Evolutionary conservation across 2,113 vertebrate species (phyloP).

Genomic region (Psilopogon haemacephalus): DNA sequence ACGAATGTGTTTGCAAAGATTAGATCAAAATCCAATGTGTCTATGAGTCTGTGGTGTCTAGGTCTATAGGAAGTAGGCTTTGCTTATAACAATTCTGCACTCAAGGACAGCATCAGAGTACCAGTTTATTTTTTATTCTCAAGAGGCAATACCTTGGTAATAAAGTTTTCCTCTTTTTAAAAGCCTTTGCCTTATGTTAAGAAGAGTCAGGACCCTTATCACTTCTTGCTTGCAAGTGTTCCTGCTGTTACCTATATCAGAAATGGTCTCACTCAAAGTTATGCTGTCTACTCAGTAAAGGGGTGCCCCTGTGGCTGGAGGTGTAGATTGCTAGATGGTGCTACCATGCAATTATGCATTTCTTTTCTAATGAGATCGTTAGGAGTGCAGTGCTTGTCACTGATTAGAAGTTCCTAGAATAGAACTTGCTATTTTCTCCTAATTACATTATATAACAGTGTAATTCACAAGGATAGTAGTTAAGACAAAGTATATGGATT

Average conservation of each 20-base stretch:
- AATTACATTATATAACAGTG: conserved; percentile 70
- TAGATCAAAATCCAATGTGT: neutral
- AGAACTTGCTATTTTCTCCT: conserved; percentile 71
- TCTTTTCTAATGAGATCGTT: conserved; percentile 68
- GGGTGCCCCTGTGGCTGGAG: conserved; percentile 26
- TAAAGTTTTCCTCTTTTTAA: neutral
- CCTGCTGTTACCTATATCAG: neutral
- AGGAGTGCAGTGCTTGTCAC: conserved; percentile 61
- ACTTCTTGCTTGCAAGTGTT: neutral
- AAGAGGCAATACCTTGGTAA: neutral
- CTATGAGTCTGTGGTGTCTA: neutral
- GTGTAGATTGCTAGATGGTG: conserved; percentile 35
- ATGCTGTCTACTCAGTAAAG: neutral
- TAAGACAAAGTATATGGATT: conserved; percentile 68
- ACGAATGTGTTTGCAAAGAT: neutral
- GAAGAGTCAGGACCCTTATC: neutral
- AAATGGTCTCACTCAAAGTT: neutral
- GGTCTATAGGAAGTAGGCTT: neutral
- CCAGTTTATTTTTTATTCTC: neutral
- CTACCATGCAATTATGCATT: conserved; percentile 58
- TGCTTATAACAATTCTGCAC: neutral
- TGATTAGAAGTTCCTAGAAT: conserved; percentile 73
- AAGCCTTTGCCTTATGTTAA: neutral
- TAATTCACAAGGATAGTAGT: conserved; percentile 67
- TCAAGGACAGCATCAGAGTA: neutral